phyloP scores from a whole-genome alignment of 2,797 vertebrate genomes.

The Percopsis omiscomaycus region DNA sequence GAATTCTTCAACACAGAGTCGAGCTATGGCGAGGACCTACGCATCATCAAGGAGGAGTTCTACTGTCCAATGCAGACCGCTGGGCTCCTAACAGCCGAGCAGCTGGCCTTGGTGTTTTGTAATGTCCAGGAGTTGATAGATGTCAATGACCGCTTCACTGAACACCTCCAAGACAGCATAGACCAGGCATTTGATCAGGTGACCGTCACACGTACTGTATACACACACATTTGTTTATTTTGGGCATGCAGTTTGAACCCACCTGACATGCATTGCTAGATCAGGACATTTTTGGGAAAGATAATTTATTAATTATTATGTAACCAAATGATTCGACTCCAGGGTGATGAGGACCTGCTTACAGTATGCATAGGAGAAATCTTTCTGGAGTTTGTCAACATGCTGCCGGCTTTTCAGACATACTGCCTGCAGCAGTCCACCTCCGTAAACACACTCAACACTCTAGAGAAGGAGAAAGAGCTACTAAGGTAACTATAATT shows the following conservation, averaged over 20 bases:
- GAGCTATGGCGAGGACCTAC: slow-evolving; percentile 87
- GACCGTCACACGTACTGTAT: slow-evolving; percentile 21
- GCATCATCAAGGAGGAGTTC: slow-evolving; percentile 91
- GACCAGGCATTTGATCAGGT: slow-evolving; percentile 90
- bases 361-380: slow-evolving; percentile 90
- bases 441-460: slow-evolving; percentile 88
- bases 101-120: slow-evolving; percentile 85
- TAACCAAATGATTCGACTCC: slow-evolving; percentile 35
- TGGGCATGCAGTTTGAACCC: neutral
- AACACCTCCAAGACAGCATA: slow-evolving; percentile 88
- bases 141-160: slow-evolving; percentile 87
- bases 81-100: slow-evolving; percentile 83
- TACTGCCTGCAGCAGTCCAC: slow-evolving; percentile 93
- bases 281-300: neutral
- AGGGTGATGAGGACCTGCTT: slow-evolving; percentile 90
- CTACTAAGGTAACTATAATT: slow-evolving; percentile 81
- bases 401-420: slow-evolving; percentile 94
- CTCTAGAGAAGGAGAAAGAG: slow-evolving; percentile 93
- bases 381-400: slow-evolving; percentile 92
- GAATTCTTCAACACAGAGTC: slow-evolving; percentile 91
- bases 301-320: neutral
- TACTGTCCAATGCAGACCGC: slow-evolving; percentile 89
- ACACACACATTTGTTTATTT: neutral
- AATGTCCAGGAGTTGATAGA: slow-evolving; percentile 91
- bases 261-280: neutral